Evolutionary conservation across 2,113 vertebrate species (phyloP), one percentile per base, ranked within the genome.

Genomic region (Cranoglanis bouderius): DNA sequence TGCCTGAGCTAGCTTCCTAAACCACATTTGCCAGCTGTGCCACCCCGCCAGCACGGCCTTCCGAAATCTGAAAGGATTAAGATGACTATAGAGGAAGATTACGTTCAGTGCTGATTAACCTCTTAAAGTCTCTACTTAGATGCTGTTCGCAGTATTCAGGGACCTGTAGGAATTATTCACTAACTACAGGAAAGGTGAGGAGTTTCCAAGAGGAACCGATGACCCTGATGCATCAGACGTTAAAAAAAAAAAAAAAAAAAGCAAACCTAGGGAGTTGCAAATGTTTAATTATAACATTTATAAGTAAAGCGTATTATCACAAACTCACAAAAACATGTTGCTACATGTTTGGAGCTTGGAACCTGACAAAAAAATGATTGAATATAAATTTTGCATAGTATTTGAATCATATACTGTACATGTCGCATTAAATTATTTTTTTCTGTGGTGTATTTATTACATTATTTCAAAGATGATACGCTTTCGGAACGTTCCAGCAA

Each of bases 11-110:
- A 40, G 38, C 72, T 78, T 88, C 85, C 78, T 86, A 18, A 53
- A 81, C 16, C 85, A 85, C 35, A 46, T 81, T 78, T 87, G 63
- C 88, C 80, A 85, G 90, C 88, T 89, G 88, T 89, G 85, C 51
- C 88, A 81, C 85, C 40, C 85, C 26, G 16, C 24, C n/a, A 80
- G 85, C 29, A 29, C 51, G 53, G 72, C 61, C 74, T 84, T 35
- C 74, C 32, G 2, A 80, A 75, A 84, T 38, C n/a, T 77, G 87
- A 87, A 86, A 40, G 29, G 18, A 72, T 85, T 72, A 53, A 86
- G 8, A 63, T 59, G 32, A 57, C 35, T 59, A 29, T 78, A 61
- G 38, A 61, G 43, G 26, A 40, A 72, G 51, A 55, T 40, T 40
- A 35, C 35, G 3, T 65, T 53, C 26, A 55, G 16, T 72, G 65